These are phyloP conservation scores for Potorous gilbertii DNA, from an alignment of 2,797 vertebrate species.

Conservation along the genomic window DNA sequence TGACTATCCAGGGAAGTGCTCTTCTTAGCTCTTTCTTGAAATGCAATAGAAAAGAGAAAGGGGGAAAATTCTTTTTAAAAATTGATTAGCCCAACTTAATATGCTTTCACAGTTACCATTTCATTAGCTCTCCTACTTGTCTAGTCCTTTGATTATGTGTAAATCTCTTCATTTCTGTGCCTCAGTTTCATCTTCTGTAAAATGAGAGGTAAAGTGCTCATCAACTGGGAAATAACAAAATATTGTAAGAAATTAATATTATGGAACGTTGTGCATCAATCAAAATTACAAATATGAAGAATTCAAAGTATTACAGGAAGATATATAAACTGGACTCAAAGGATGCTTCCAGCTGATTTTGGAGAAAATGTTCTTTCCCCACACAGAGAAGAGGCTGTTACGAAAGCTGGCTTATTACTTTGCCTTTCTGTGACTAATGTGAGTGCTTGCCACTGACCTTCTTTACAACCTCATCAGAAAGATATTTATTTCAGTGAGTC, in stretches of 20 bases:
- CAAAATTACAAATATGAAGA: too few species aligned
- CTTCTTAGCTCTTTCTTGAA: background rate
- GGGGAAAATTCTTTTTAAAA: background rate
- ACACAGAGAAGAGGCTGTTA: background rate
- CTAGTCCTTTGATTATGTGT: background rate
- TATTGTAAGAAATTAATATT: too few species aligned
- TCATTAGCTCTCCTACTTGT: background rate
- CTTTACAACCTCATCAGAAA: background rate
- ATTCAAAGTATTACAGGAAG: too few species aligned
- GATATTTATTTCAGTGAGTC: background rate
- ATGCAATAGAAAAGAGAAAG: background rate
- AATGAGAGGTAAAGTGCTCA: background rate
- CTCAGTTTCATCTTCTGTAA: background rate
- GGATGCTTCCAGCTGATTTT: background rate
- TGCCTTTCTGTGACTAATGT: background rate
- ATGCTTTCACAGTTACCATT: background rate
- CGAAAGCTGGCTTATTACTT: background rate
- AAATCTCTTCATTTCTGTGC: background rate
- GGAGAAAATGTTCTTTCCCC: background rate
- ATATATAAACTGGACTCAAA: background rate
- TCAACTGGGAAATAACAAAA: too few species aligned
- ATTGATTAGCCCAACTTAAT: background rate
- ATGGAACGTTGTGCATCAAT: too few species aligned
- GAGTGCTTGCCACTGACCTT: background rate
- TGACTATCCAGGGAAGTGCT: background rate